Base-by-base conservation (phyloP, 1,140 invertebrate species). In the Drosophila bifasciata region DNA sequence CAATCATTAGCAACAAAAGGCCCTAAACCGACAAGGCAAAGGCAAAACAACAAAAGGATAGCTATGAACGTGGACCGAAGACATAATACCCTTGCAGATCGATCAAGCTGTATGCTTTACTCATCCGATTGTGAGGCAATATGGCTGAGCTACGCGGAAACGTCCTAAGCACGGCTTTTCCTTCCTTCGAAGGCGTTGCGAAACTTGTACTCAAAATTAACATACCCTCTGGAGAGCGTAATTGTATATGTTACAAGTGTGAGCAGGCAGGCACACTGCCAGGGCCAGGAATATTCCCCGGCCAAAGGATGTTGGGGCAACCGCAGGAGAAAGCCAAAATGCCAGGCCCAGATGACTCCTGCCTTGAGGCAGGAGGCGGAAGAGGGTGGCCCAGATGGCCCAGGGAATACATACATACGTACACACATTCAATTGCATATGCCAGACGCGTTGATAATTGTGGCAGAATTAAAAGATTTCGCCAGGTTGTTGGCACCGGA, bases 1-100 rank as follows among this genome's bases (percentile, higher is more conserved):
- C 69, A 69, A 81, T 83, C 74, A 83, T 83, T 83, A 83, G 79
- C 79, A 83, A 69, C 63, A 83, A 81, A 68, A 58, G 63, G 56
- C 44, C 67, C 57, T 71, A 73, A 73, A 71, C 58, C 70, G 57
- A 71, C 58, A 71, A 52, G 44, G 39, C 32, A 39, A 16, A 56
- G 23, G 56, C 62, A 71, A 62, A 74, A 46, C 46, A 69, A 58
- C 25, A 53, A 57, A 68, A 53, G 9, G 11, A 7, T 11, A 36
- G 32, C 28, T 25, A 25, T 7, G 28, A 9, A 9, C 28, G 28
- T 32, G 11, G 32, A 11, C 11, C 32, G 32, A 36, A 36, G 32
- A 11, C 4, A 13, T 36, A 36, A 36, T 36, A 36, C 32, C 32
- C 32, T 36, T 5, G 32, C 32, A 32, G 32, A 11, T 32, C 9